Evolutionary conservation across 2,888 invertebrate genomes (phyloP).

Genomic region (Laspeyria flexula): DNA sequence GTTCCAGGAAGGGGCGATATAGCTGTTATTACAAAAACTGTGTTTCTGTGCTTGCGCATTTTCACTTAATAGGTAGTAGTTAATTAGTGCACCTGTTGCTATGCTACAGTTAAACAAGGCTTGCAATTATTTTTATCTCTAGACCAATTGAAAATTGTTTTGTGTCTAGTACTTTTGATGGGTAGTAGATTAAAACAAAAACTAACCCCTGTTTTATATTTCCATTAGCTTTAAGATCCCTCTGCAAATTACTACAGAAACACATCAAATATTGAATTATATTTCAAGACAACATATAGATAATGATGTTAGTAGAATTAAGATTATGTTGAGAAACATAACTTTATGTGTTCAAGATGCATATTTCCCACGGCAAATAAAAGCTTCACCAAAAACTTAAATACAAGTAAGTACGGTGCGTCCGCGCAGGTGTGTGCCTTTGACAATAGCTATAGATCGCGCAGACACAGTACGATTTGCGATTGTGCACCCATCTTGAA

Average conservation of each 20-base stretch:
- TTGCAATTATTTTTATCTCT: not conserved
- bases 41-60: not conserved
- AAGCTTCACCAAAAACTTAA: constrained; percentile 59
- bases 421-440: constrained; percentile 67
- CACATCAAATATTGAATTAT: no score
- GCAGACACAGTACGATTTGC: constrained; percentile 40
- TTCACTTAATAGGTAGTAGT: not conserved
- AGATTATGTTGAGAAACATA: no score
- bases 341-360: constrained; percentile 12
- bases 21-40: not conserved
- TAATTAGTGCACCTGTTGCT: constrained; percentile 9
- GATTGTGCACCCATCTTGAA: constrained; percentile 63
- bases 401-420: constrained; percentile 49
- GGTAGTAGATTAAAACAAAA: no score
- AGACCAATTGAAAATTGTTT: not conserved
- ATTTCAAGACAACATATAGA: no score
- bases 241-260: no score
- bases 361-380: constrained; percentile 70
- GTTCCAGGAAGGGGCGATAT: not conserved
- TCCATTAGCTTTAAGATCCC: no score
- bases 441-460: constrained; percentile 34
- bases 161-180: not conserved
- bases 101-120: not conserved
- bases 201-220: no score
- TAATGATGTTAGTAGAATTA: no score